Conservation (phyloP, 2,113 vertebrate genomes). For the Pelodiscus sinensis region DNA sequence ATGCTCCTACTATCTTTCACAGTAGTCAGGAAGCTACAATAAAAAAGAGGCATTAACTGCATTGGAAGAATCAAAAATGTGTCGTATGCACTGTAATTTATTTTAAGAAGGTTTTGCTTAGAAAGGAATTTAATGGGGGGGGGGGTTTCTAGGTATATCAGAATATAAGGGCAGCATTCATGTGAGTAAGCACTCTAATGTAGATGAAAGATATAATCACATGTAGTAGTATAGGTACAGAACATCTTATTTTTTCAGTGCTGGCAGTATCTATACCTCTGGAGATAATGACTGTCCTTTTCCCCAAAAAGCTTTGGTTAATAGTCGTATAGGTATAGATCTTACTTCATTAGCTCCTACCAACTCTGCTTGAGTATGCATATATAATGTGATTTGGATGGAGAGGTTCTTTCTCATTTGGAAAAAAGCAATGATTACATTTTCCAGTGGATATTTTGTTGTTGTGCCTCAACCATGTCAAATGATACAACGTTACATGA, state of each 20-base stretch:
- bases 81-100: not conserved
- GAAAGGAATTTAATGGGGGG: not conserved
- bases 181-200: not conserved
- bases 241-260: not conserved
- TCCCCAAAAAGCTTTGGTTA: slow-evolving; percentile 1
- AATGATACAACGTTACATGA: slow-evolving; percentile 66
- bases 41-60: not conserved
- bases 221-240: not conserved
- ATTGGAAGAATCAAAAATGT: not conserved
- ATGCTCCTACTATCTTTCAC: not conserved
- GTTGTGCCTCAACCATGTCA: slow-evolving; percentile 66
- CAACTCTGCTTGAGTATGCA: not conserved
- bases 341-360: not conserved
- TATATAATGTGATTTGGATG: too few relatives aligned
- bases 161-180: not conserved
- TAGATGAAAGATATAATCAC: not conserved
- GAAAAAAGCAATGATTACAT: slow-evolving; percentile 71
- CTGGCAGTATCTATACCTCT: not conserved
- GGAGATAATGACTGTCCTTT: not conserved
- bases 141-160: not conserved
- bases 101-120: not conserved
- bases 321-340: not conserved
- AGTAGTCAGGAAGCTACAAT: not conserved
- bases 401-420: not conserved
- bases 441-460: slow-evolving; percentile 74